Conservation (phyloP, 2,797 vertebrate genomes). For the Sitta carolinensis region DNA sequence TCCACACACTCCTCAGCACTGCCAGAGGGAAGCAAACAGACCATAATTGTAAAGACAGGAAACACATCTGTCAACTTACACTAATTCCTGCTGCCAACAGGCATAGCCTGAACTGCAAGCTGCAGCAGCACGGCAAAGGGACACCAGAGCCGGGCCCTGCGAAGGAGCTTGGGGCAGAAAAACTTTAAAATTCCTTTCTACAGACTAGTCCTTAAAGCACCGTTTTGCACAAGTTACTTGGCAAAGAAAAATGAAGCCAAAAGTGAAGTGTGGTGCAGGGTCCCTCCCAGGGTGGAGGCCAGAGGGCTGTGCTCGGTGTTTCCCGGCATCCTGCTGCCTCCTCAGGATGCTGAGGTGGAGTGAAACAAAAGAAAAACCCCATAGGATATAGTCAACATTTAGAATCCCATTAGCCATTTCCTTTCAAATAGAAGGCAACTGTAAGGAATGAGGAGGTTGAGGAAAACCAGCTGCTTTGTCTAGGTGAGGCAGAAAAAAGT, state of each 20-base stretch:
- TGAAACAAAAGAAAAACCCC: constrained; percentile 22
- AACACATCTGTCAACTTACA: constrained; percentile 67
- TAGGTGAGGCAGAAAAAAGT: not conserved
- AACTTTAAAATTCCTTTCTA: not conserved
- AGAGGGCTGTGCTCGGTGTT: accelerated
- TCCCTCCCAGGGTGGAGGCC: not conserved
- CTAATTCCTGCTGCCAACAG: constrained; percentile 65
- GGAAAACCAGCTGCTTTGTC: not conserved
- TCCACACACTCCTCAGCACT: constrained; percentile 44
- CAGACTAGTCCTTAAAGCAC: not conserved
- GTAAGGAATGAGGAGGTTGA: not conserved
- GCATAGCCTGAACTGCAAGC: constrained; percentile 30
- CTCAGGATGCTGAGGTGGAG: not conserved
- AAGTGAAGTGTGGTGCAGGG: not conserved
- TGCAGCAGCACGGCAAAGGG: constrained; percentile 9
- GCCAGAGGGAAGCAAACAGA: constrained; percentile 64
- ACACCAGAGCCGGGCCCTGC: not conserved
- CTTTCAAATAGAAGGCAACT: not conserved
- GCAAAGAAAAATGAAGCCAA: not conserved
- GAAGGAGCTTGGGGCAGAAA: not conserved
- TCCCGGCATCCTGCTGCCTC: not conserved
- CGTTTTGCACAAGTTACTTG: not conserved
- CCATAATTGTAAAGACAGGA: constrained; percentile 64
- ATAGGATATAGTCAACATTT: not conserved
- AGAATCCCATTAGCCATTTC: not conserved